Evolutionary conservation across 1,140 invertebrate species (phyloP).

Genomic region (Pectinophora gossypiella): DNA sequence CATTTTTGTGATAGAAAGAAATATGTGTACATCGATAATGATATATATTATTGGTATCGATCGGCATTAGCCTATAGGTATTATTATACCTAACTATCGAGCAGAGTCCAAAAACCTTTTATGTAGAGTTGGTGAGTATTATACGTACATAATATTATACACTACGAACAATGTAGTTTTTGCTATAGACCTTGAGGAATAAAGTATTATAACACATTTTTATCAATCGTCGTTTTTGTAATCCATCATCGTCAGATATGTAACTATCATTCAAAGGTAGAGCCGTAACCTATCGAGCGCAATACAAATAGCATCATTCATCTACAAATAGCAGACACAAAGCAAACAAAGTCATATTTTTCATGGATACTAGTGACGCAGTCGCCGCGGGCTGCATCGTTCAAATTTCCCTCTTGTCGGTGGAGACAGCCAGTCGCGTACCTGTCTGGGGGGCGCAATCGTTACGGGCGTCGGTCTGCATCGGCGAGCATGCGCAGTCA

Average conservation of each 20-base stretch:
- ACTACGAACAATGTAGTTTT: too few relatives aligned
- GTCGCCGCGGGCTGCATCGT: conserved; percentile 46
- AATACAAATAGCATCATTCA: too few relatives aligned
- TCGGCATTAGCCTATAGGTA: too few relatives aligned
- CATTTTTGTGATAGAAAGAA: too few relatives aligned
- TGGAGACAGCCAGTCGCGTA: conserved; percentile 66
- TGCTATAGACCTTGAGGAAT: too few relatives aligned
- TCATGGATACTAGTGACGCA: conserved; percentile 26
- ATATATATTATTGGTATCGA: too few relatives aligned
- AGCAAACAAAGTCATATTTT: conserved; percentile 17
- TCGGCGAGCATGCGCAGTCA: conserved; percentile 64
- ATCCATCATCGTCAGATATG: background rate
- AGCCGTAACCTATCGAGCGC: background rate
- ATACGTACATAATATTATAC: too few relatives aligned
- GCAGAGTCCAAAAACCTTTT: too few relatives aligned
- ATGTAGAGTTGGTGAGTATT: too few relatives aligned
- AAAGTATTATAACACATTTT: too few relatives aligned
- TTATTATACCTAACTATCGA: too few relatives aligned
- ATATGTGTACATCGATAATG: too few relatives aligned
- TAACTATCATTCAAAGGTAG: background rate
- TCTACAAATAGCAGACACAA: conserved; percentile 9
- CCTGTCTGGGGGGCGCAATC: conserved; percentile 58
- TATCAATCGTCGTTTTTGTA: background rate
- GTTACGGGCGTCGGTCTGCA: conserved; percentile 68
- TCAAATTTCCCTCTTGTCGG: conserved; percentile 60